Conservation (phyloP, 2,888 invertebrate species). For the Bhutanitis thaidina region DNA sequence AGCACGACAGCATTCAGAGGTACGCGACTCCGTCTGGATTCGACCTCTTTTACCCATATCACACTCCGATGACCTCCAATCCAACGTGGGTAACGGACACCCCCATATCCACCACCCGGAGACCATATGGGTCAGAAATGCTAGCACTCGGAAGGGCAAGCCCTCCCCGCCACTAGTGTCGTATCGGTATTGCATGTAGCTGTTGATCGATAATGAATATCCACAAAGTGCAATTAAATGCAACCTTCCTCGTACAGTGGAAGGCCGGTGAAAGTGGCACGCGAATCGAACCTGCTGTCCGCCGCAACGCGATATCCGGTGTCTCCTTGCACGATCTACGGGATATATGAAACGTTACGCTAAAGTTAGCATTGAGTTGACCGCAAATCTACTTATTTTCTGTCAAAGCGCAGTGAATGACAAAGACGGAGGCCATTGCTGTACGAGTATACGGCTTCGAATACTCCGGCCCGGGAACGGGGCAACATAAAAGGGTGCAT, state of each 20-base stretch:
- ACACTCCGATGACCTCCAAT: too few relatives aligned
- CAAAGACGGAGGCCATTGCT: not conserved
- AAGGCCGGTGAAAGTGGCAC: constrained; percentile 39
- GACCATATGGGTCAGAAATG: too few relatives aligned
- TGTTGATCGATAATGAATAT: not conserved
- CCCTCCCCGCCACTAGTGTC: too few relatives aligned
- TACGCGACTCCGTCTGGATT: too few relatives aligned
- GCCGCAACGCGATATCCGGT: constrained; percentile 34
- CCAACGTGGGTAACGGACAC: too few relatives aligned
- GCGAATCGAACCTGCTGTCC: constrained; percentile 32
- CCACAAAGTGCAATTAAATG: not conserved
- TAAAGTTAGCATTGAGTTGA: constrained; percentile 23
- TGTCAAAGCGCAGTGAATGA: not conserved
- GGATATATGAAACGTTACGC: constrained; percentile 33
- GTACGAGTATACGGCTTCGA: not conserved
- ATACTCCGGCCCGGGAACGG: too few relatives aligned
- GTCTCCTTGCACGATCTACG: constrained; percentile 30
- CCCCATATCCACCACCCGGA: too few relatives aligned
- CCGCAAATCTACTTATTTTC: not conserved
- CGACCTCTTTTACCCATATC: too few relatives aligned
- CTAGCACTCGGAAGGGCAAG: too few relatives aligned
- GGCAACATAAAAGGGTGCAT: too few relatives aligned
- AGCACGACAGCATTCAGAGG: too few relatives aligned
- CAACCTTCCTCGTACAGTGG: constrained; percentile 3
- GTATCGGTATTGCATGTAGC: constrained; percentile 5